Evolutionary conservation across 2,888 invertebrate species (phyloP).

Genomic region (Ctenicera cuprea): DNA sequence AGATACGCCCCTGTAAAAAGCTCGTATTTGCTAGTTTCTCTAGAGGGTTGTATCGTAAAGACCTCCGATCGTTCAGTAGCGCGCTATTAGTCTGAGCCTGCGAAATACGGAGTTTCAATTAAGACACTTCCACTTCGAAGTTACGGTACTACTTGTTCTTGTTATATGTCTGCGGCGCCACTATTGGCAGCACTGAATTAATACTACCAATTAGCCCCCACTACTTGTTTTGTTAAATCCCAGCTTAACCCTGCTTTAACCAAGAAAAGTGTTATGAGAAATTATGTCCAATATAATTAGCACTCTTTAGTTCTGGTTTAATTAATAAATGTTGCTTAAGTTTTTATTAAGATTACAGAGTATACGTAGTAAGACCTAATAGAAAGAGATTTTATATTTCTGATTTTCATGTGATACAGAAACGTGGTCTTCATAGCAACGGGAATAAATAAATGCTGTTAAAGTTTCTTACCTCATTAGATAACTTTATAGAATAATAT

Average conservation of each 20-base stretch:
- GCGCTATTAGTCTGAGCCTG: conserved; percentile 41
- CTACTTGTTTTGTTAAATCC: conserved; percentile 30
- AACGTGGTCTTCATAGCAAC: no score
- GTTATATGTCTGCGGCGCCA: conserved; percentile 48
- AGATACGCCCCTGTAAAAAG: background rate
- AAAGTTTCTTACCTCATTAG: no score
- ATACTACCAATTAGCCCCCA: conserved; percentile 45
- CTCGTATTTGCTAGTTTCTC: conserved; percentile 21
- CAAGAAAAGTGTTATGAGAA: conserved; percentile 9
- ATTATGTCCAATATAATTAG: no score
- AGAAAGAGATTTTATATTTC: no score
- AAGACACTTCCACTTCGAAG: conserved; percentile 47
- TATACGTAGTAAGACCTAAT: no score
- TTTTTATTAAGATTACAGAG: background rate
- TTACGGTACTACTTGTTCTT: conserved; percentile 43
- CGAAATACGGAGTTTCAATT: conserved; percentile 49
- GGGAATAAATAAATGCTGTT: no score
- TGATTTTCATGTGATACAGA: no score
- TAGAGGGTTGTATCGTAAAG: conserved; percentile 37
- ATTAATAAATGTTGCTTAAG: background rate
- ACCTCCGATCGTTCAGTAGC: conserved; percentile 43
- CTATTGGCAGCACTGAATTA: conserved; percentile 46
- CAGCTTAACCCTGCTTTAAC: conserved; percentile 9
- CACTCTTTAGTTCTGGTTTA: background rate
- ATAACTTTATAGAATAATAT: no score